Conservation (phyloP, 23 tunicate species). For the Trididemnum nubilum region DNA sequence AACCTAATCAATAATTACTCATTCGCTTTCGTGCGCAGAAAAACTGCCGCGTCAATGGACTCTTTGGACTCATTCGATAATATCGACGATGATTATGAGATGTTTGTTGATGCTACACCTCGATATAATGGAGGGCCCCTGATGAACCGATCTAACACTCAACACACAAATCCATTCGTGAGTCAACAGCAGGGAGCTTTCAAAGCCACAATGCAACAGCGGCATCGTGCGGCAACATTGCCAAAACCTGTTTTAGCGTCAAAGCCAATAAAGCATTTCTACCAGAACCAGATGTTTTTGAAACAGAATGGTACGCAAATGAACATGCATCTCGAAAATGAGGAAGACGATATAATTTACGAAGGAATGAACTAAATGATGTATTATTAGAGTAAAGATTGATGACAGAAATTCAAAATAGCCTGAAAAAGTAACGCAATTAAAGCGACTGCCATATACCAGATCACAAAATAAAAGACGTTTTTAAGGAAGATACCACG, state of each 20-base stretch:
- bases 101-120: neutral
- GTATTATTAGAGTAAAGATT: too few species aligned
- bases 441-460: too few species aligned
- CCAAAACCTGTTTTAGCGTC: neutral
- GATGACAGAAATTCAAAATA: too few species aligned
- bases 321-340: neutral
- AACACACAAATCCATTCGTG: neutral
- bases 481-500: too few species aligned
- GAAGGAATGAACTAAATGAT: neutral
- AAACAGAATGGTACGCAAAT: neutral
- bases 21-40: too few species aligned
- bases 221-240: neutral
- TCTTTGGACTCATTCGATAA: neutral
- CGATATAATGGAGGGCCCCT: neutral
- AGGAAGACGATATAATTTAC: neutral
- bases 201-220: neutral
- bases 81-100: neutral
- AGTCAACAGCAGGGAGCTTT: neutral
- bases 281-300: neutral
- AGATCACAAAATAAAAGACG: too few species aligned
- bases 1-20: too few species aligned
- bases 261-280: neutral
- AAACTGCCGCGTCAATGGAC: too few species aligned
- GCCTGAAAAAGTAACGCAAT: too few species aligned
- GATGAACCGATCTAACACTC: neutral